Conservation (phyloP, 2,888 invertebrate genomes). For the Gandaritis pyraliata region DNA sequence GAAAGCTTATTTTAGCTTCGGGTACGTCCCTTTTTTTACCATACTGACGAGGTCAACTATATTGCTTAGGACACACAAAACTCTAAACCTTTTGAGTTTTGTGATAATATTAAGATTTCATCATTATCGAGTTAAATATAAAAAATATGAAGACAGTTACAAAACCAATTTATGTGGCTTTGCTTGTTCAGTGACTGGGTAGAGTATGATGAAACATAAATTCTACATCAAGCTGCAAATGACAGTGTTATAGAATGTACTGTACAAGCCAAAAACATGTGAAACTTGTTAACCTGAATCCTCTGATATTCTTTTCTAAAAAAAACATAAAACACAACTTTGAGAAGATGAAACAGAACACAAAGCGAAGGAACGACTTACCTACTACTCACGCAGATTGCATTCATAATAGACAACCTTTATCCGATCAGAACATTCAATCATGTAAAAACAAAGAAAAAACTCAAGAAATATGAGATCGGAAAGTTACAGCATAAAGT, state of each 20-base stretch:
- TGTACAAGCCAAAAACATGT: no score
- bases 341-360: slow-evolving; percentile 14
- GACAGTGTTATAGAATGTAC: no score
- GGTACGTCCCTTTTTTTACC: slow-evolving; percentile 8
- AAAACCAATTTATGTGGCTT: no score
- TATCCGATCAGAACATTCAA: slow-evolving; percentile 49
- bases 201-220: no score
- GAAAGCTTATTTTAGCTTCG: slow-evolving; percentile 29
- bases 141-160: no score
- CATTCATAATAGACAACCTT: slow-evolving; percentile 41
- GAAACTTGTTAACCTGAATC: no score
- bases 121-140: no score
- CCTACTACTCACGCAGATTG: slow-evolving; percentile 37
- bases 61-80: slow-evolving; percentile 1
- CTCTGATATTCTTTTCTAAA: no score
- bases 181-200: no score
- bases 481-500: slow-evolving; percentile 76
- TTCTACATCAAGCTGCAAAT: no score
- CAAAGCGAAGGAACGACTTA: slow-evolving; percentile 27
- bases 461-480: slow-evolving; percentile 71
- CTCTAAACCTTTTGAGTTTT: no score
- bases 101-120: no score
- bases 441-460: slow-evolving; percentile 57
- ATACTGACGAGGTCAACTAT: slow-evolving; percentile 2
- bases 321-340: neutral